Percentiles rank a stretch among this genome's conserved stretches.
phyloP scores from a whole-genome alignment of 2,797 vertebrate genomes.

The Pantherophis vulpinus region DNA sequence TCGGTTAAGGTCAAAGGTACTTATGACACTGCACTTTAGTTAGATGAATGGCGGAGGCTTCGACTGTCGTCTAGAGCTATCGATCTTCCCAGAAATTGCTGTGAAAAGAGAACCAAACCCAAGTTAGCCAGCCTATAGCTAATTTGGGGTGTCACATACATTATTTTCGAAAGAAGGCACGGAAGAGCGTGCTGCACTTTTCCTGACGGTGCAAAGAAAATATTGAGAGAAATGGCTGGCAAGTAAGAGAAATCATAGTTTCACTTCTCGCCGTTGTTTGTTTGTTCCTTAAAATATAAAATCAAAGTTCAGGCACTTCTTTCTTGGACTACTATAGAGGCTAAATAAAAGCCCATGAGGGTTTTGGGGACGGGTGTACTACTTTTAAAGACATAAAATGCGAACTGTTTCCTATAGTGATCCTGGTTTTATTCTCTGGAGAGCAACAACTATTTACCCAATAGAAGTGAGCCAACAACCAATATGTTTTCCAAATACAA shows the following conservation, averaged over 20 bases:
- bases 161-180: neutral
- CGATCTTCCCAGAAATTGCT: neutral
- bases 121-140: neutral
- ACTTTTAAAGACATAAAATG: neutral
- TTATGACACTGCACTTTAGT: neutral
- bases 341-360: neutral
- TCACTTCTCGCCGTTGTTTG: conserved; percentile 19
- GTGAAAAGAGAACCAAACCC: conserved; percentile 4
- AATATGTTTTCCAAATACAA: neutral
- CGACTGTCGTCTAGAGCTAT: neutral
- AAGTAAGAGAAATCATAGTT: neutral
- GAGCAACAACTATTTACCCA: neutral
- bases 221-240: conserved; percentile 1
- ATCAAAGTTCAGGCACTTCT: neutral
- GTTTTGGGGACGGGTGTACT: neutral
- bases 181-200: neutral
- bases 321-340: neutral
- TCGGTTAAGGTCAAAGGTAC: neutral
- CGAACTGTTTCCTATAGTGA: neutral
- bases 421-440: neutral
- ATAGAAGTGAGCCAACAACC: neutral
- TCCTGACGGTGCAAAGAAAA: neutral
- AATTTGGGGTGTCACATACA: neutral
- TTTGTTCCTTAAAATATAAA: conserved; percentile 28
- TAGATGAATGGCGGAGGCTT: neutral